phyloP scores from a whole-genome alignment of 2,113 vertebrate genomes.

The Madoqua kirkii region DNA sequence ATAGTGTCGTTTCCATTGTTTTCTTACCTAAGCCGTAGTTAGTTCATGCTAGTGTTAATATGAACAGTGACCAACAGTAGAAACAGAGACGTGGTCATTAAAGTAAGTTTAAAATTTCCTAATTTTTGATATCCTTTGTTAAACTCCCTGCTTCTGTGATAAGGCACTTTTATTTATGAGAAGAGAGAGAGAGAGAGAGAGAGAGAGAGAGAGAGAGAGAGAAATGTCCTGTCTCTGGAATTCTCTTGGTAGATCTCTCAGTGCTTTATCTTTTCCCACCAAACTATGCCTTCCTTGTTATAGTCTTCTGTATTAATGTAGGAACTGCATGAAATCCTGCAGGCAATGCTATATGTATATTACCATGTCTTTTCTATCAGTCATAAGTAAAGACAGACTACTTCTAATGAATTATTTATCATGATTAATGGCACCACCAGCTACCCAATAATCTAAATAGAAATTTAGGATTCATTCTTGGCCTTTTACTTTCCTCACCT shows the following conservation, averaged over 20 bases:
- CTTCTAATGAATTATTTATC: not conserved
- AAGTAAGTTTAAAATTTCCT: not conserved
- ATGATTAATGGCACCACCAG: not conserved
- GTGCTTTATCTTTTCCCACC: not conserved
- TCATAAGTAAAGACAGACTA: not conserved
- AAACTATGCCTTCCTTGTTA: not conserved
- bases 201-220: not conserved
- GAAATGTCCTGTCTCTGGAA: slow-evolving; percentile 34
- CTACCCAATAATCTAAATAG: not conserved
- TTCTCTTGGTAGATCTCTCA: not conserved
- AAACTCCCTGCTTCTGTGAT: not conserved
- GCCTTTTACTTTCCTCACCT: not conserved
- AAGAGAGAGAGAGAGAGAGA: too few relatives aligned
- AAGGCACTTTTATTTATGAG: not conserved
- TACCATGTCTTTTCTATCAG: not conserved
- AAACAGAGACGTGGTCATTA: not conserved
- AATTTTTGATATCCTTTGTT: not conserved
- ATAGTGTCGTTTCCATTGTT: not conserved
- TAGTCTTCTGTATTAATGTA: not conserved
- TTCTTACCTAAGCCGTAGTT: slow-evolving; percentile 25
- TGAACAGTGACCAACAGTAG: not conserved
- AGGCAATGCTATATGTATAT: not conserved
- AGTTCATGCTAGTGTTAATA: not conserved
- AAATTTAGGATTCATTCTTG: not conserved
- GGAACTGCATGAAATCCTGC: not conserved